Conservation (phyloP, 1,140 invertebrate genomes). For the Magallana ariakensis region DNA sequence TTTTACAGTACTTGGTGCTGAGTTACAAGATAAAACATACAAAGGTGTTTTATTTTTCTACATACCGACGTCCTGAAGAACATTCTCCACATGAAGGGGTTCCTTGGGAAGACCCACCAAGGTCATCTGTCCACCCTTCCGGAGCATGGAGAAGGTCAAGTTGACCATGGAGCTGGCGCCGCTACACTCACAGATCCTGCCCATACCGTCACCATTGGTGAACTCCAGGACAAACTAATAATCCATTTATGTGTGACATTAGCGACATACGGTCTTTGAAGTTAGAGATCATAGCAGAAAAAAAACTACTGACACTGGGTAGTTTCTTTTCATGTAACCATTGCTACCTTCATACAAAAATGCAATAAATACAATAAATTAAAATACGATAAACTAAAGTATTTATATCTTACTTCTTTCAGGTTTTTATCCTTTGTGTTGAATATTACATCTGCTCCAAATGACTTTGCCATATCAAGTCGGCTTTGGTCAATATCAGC, state of each 20-base stretch:
- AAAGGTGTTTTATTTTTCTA: not conserved
- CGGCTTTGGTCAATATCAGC: slow-evolving; percentile 71
- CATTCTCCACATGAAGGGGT: slow-evolving; percentile 74
- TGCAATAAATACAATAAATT: too few relatives aligned
- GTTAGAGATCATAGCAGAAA: too few relatives aligned
- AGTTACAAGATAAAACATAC: too few relatives aligned
- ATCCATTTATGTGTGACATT: too few relatives aligned
- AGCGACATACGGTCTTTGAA: too few relatives aligned
- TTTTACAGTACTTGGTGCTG: too few relatives aligned
- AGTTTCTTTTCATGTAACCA: too few relatives aligned
- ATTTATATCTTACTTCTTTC: slow-evolving; percentile 64
- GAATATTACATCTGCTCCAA: slow-evolving; percentile 72
- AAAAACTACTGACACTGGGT: too few relatives aligned
- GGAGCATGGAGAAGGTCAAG: slow-evolving; percentile 68
- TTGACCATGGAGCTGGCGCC: slow-evolving; percentile 70
- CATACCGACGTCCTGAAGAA: slow-evolving; percentile 73
- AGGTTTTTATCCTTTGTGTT: slow-evolving; percentile 69
- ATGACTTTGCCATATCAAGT: slow-evolving; percentile 70
- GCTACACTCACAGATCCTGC: slow-evolving; percentile 74
- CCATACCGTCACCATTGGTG: slow-evolving; percentile 70
- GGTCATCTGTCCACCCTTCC: slow-evolving; percentile 73
- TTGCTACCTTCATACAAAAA: too few relatives aligned
- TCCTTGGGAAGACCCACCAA: slow-evolving; percentile 74
- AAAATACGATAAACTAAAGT: not conserved
- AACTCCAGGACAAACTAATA: slow-evolving; percentile 68